A percentile compares a stretch with the other conserved stretches of the same genome.
These are phyloP conservation scores for Microtus pennsylvanicus DNA, from an alignment of 2,113 vertebrate genomes.

Conservation along the genomic window DNA sequence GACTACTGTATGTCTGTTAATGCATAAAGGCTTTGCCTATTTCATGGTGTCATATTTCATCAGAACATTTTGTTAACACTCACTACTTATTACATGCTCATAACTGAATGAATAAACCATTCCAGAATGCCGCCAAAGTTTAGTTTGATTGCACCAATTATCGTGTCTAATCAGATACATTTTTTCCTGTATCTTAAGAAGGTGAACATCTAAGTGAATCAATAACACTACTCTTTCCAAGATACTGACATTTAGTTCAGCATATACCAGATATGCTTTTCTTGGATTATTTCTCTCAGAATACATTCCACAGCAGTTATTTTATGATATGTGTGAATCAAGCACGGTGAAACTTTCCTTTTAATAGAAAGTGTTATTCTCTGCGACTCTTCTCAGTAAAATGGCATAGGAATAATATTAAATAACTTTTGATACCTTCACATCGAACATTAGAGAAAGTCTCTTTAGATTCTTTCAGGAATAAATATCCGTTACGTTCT, in stretches of 20 bases:
- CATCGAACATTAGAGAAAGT: background rate
- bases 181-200: slow-evolving; percentile 22
- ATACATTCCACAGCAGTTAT: background rate
- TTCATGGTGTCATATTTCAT: background rate
- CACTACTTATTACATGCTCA: background rate
- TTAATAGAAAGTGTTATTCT: background rate
- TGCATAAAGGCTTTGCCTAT: background rate
- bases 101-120: background rate
- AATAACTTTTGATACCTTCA: background rate
- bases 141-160: background rate
- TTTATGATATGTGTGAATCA: background rate
- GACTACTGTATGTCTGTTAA: background rate
- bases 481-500: background rate
- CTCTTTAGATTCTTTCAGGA: background rate
- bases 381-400: background rate
- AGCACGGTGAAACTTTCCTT: background rate
- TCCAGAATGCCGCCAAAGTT: background rate
- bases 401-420: slow-evolving; percentile 25
- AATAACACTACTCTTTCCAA: background rate
- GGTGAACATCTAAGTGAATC: background rate
- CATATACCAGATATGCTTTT: background rate
- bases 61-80: background rate
- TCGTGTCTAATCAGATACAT: background rate
- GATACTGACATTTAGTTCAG: background rate
- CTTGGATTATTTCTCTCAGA: slow-evolving; percentile 5